Evolutionary conservation across 2,888 invertebrate genomes (phyloP), one percentile per base, ranked within the genome.

Genomic region (Parnassius apollo): DNA sequence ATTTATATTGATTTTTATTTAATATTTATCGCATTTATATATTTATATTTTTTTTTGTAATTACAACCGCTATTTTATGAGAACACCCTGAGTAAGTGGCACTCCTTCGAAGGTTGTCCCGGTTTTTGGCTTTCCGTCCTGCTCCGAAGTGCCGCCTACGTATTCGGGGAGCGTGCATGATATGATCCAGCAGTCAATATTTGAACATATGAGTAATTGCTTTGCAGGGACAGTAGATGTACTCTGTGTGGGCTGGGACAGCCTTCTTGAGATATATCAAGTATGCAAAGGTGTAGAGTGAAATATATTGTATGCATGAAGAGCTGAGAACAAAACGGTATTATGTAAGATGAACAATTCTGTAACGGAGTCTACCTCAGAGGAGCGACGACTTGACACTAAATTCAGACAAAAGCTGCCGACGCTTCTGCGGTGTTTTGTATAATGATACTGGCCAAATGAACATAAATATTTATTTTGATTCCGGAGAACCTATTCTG

Each of bases 71-170:
- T 88, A 86, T 81, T 75, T 76, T 75, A 79, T 76, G 82, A 82
- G 71, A 77, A 77, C 75, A 84, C 81, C 86, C 87, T 81, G 79
- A 80, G 82, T 84, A 84, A 83, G 88, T 85, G 86, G 88, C 86
- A 84, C 85, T 89, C 91, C 91, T 87, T 91, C 91, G 89, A 92
- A 91, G 92, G 92, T 92, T 92, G 92, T 92, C 92, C 92, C 92
- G 92, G 92, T 90, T 92, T 92, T 90, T 88, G 87, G 86, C 87
- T 90, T 92, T 91, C 93, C 93, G 91, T 82, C 82, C 80, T 83
- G 86, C 82, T 88, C 88, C 83, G 81, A 75, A 76, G 78, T 77
- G 74, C 75, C 75, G 75, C 73, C 77, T 78, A 75, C 71, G 76
- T 75, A 70, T 73, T 72, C 76, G 79, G 82, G 81, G 78, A 88